These are phyloP conservation scores for Euura saliciscinereae DNA, from an alignment of 1,140 invertebrate genomes.

Conservation along the genomic window DNA sequence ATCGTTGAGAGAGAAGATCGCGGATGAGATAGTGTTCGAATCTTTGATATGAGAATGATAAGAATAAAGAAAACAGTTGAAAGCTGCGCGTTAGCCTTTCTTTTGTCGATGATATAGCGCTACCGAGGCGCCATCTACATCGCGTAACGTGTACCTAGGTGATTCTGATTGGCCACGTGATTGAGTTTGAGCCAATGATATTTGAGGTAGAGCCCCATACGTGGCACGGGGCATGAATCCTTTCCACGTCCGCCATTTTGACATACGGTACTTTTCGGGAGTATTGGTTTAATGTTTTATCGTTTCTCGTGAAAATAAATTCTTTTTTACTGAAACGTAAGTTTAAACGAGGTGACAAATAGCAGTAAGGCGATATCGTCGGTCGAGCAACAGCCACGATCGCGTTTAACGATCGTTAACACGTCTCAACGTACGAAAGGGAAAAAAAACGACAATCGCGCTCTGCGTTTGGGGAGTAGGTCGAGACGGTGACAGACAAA, in stretches of 20 bases:
- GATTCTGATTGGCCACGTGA: constrained; percentile 46
- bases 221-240: constrained; percentile 76
- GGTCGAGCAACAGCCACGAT: too few relatives aligned
- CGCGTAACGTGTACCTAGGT: too few relatives aligned
- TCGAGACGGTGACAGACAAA: constrained; percentile 33
- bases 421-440: not conserved
- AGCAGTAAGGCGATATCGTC: constrained; percentile 11
- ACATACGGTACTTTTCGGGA: constrained; percentile 74
- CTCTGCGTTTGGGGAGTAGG: constrained; percentile 22
- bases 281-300: constrained; percentile 72
- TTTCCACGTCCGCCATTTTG: constrained; percentile 81
- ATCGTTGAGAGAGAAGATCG: too few relatives aligned
- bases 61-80: too few relatives aligned
- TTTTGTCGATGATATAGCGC: not conserved
- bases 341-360: constrained; percentile 42
- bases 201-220: constrained; percentile 63
- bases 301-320: constrained; percentile 67
- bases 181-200: constrained; percentile 44
- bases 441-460: not conserved
- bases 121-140: not conserved
- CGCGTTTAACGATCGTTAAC: not conserved
- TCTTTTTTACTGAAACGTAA: constrained; percentile 70
- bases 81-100: not conserved
- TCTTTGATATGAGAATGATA: too few relatives aligned
- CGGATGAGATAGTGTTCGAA: too few relatives aligned